phyloP scores from a whole-genome alignment of 2,888 invertebrate genomes.

The Drosophila demipolita region DNA sequence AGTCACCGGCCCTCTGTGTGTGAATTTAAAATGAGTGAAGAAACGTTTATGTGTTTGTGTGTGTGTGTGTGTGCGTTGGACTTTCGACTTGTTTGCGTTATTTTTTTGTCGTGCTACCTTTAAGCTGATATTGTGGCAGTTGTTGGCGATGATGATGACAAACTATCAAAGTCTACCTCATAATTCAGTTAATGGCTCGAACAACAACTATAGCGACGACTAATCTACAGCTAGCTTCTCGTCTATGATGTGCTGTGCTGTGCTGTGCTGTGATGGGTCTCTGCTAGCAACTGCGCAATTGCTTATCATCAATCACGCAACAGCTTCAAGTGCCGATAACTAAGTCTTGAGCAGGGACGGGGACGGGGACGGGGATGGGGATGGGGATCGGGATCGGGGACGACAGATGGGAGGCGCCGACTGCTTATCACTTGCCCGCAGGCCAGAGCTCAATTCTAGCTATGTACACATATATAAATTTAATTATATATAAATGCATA shows the following conservation, averaged over 20 bases:
- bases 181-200: conserved; percentile 19
- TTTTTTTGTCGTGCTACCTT: conserved; percentile 39
- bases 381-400: neutral
- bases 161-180: conserved; percentile 46
- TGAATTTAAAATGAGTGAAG: conserved; percentile 15
- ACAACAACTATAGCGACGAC: conserved; percentile 6
- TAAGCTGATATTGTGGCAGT: conserved; percentile 34
- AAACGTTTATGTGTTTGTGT: conserved; percentile 20
- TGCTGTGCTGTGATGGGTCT: conserved; percentile 6
- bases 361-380: neutral
- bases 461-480: neutral
- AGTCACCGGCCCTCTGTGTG: conserved; percentile 33
- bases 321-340: conserved; percentile 33
- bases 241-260: neutral
- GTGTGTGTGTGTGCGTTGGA: conserved; percentile 52
- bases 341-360: neutral
- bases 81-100: conserved; percentile 76
- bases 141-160: conserved; percentile 35
- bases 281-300: conserved; percentile 58
- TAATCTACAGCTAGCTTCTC: conserved; percentile 4
- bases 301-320: conserved; percentile 58
- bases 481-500: neutral
- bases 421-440: conserved; percentile 29
- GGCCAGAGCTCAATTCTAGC: conserved; percentile 32
- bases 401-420: neutral